Percentiles rank a stretch among this genome's conserved stretches.
Evolutionary conservation across 2,113 vertebrate species (phyloP).

Genomic region (Cyprinodon tularosa): DNA sequence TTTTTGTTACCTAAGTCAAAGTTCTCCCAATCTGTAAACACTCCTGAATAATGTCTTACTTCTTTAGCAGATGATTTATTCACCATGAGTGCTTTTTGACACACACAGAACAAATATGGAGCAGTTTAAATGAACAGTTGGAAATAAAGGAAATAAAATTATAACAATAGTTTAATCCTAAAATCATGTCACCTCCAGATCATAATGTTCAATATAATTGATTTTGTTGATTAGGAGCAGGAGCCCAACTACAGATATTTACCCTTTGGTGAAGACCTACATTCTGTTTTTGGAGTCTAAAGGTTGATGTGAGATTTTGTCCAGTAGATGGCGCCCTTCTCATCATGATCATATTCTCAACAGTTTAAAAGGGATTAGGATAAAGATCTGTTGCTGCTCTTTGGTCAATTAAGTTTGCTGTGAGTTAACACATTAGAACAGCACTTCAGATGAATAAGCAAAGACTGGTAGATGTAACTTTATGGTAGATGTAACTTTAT

Average conservation of each 20-base stretch:
- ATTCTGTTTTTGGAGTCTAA: neutral
- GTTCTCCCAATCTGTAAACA: too few relatives aligned
- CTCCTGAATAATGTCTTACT: too few relatives aligned
- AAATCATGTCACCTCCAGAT: neutral
- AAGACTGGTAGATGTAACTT: too few relatives aligned
- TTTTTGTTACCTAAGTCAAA: too few relatives aligned
- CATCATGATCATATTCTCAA: neutral
- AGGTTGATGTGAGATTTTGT: neutral
- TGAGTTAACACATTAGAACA: too few relatives aligned
- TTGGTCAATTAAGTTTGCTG: too few relatives aligned
- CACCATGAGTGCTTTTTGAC: too few relatives aligned
- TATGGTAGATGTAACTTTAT: too few relatives aligned
- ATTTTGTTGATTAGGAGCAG: neutral
- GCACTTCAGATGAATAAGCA: too few relatives aligned
- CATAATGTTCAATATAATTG: neutral
- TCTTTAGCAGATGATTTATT: too few relatives aligned
- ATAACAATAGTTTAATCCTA: neutral
- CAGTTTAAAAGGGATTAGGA: neutral
- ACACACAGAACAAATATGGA: too few relatives aligned
- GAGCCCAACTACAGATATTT: neutral
- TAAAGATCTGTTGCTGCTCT: neutral
- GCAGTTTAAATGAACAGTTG: neutral
- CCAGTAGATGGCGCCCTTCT: conserved; percentile 41
- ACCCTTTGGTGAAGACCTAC: neutral
- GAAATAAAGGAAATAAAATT: neutral